These are phyloP conservation scores for Nysson spinosus DNA, from an alignment of 2,888 invertebrate genomes.

Conservation along the genomic window DNA sequence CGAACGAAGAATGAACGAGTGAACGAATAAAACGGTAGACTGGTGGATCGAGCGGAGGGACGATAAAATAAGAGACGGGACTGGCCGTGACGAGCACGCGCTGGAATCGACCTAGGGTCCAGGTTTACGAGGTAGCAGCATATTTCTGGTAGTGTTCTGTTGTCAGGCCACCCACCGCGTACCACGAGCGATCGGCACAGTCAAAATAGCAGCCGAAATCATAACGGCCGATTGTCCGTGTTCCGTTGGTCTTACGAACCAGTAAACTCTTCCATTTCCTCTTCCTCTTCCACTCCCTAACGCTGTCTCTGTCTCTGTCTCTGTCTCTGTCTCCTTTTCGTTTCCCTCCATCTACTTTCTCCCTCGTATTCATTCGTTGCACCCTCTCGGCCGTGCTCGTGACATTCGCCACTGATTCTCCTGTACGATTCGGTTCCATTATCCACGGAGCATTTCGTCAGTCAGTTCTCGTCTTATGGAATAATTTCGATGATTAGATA, in stretches of 20 bases:
- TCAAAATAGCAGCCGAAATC: slow-evolving; percentile 77
- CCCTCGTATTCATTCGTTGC: slow-evolving; percentile 17
- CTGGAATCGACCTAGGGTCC: slow-evolving; percentile 45
- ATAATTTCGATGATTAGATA: slow-evolving; percentile 75
- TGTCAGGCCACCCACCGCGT: slow-evolving; percentile 70
- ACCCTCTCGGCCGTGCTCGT: not conserved
- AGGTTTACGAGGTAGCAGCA: slow-evolving; percentile 75
- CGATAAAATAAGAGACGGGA: slow-evolving; percentile 4
- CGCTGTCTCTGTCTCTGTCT: slow-evolving; percentile 26
- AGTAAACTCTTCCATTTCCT: slow-evolving; percentile 68
- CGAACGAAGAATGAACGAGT: no score
- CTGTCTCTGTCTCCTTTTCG: no score
- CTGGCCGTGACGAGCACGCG: not conserved
- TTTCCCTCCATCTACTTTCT: no score
- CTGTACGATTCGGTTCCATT: slow-evolving; percentile 25
- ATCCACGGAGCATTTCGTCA: slow-evolving; percentile 14
- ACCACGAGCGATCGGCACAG: slow-evolving; percentile 66
- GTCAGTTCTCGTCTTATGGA: slow-evolving; percentile 68
- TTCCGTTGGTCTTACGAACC: slow-evolving; percentile 73
- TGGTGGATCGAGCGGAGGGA: no score
- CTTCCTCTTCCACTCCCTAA: no score
- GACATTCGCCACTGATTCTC: not conserved
- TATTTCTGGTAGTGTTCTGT: slow-evolving; percentile 75
- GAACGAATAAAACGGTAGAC: no score
- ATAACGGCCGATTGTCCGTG: slow-evolving; percentile 76